These are phyloP conservation scores for Mamestra brassicae DNA, from an alignment of 2,888 invertebrate genomes.

Conservation along the genomic window DNA sequence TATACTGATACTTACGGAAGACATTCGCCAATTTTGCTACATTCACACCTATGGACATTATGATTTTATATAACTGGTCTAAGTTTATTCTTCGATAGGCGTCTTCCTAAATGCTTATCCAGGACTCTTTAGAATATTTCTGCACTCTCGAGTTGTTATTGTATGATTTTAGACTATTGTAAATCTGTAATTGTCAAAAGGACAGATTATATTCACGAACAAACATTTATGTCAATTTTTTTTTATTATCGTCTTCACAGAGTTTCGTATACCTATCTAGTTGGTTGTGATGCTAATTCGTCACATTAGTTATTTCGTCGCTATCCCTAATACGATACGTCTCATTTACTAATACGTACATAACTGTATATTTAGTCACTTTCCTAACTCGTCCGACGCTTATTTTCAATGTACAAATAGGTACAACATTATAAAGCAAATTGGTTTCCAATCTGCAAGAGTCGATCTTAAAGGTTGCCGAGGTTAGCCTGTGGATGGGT, in stretches of 20 bases:
- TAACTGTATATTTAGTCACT: too few species aligned
- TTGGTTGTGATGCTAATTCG: too few species aligned
- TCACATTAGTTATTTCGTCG: too few species aligned
- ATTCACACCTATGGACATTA: constrained; percentile 40
- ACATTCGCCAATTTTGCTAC: constrained; percentile 30
- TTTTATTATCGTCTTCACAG: neutral
- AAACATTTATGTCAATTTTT: neutral
- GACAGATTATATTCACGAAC: neutral
- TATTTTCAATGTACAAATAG: too few species aligned
- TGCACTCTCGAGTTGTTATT: neutral
- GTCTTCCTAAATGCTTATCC: constrained; percentile 1
- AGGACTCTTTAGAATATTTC: neutral
- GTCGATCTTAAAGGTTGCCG: too few species aligned
- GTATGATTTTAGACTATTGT: neutral
- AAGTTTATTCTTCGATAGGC: neutral
- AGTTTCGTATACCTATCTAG: neutral
- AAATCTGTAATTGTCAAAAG: neutral
- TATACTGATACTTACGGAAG: constrained; percentile 38
- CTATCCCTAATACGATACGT: too few species aligned
- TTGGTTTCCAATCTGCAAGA: too few species aligned
- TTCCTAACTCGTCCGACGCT: too few species aligned
- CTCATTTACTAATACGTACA: too few species aligned
- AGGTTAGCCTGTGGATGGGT: too few species aligned
- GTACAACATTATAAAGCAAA: too few species aligned
- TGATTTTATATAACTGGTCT: neutral